A percentile compares a stretch with the other conserved stretches of the same genome.
These are phyloP conservation scores for Pygoscelis adeliae DNA, from an alignment of 2,113 vertebrate species.

Conservation along the genomic window DNA sequence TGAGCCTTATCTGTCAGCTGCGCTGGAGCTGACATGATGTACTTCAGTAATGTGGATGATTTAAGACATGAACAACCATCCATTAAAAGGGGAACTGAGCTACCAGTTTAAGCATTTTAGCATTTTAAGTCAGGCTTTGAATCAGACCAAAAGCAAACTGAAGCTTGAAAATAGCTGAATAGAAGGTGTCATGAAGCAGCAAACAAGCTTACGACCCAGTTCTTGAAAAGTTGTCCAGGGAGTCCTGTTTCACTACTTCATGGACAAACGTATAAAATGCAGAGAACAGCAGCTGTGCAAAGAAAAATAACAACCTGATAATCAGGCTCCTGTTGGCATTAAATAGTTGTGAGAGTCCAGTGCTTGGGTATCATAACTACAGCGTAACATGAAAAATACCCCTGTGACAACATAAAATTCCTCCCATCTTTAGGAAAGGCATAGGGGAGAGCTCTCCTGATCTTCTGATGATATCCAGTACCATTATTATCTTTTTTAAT, in stretches of 20 bases:
- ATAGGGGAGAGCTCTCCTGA: neutral
- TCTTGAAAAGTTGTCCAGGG: constrained; percentile 36
- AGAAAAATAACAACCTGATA: constrained; percentile 56
- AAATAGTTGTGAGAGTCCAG: constrained; percentile 46
- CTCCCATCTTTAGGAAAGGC: constrained; percentile 7
- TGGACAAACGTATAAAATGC: constrained; percentile 1
- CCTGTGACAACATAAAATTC: neutral
- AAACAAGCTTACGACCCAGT: neutral
- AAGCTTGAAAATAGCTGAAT: neutral
- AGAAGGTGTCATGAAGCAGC: neutral
- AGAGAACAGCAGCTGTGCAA: constrained; percentile 58
- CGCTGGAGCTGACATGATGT: constrained; percentile 11
- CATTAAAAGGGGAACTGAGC: neutral
- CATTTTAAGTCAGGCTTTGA: constrained; percentile 16
- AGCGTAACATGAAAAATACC: neutral
- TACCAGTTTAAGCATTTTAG: neutral
- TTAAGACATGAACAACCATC: constrained; percentile 1
- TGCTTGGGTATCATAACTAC: neutral
- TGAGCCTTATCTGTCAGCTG: constrained; percentile 4
- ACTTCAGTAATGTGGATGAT: neutral
- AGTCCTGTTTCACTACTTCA: neutral
- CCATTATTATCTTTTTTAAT: neutral
- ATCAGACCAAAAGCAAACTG: neutral
- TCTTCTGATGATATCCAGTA: neutral
- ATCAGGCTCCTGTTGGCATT: constrained; percentile 57